These are phyloP conservation scores for Sceloporus undulatus DNA, from an alignment of 2,113 vertebrate species.

Conservation along the genomic window DNA sequence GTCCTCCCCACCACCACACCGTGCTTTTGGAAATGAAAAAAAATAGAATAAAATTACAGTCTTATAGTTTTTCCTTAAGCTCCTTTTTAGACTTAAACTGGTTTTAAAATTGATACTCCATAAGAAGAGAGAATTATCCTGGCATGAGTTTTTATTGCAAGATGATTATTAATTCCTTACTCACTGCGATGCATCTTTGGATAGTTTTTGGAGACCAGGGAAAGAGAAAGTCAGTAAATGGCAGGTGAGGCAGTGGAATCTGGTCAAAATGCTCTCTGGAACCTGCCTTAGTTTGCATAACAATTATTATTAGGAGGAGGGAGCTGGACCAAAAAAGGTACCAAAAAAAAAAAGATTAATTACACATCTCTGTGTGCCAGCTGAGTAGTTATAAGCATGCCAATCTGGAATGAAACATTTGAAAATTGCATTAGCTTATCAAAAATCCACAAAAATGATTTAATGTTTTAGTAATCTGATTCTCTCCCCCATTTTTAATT, in stretches of 20 bases:
- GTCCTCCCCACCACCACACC: background rate
- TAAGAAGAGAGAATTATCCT: background rate
- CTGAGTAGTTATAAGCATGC: conserved; percentile 60
- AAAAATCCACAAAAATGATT: conserved; percentile 72
- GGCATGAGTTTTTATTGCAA: conserved; percentile 55
- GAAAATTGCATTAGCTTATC: conserved; percentile 76
- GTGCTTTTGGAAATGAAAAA: background rate
- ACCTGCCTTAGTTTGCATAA: conserved; percentile 68
- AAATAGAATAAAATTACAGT: background rate
- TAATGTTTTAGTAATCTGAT: conserved; percentile 58
- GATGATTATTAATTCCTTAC: conserved; percentile 47
- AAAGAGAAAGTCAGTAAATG: conserved; percentile 37
- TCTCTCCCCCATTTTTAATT: conserved; percentile 61
- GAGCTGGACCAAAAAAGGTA: conserved; percentile 14
- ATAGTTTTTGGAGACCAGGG: conserved; percentile 61
- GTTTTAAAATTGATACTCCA: background rate
- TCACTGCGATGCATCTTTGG: conserved; percentile 51
- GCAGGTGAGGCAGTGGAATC: conserved; percentile 64
- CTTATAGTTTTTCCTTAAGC: background rate
- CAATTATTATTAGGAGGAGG: conserved; percentile 59
- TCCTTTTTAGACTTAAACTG: background rate
- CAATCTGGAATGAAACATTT: conserved; percentile 47
- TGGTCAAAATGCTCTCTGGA: conserved; percentile 62
- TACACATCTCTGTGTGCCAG: conserved; percentile 67
- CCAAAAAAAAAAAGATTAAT: conserved; percentile 55